Evolutionary conservation across 1,140 invertebrate genomes (phyloP).

Genomic region (Anadara kagoshimensis): DNA sequence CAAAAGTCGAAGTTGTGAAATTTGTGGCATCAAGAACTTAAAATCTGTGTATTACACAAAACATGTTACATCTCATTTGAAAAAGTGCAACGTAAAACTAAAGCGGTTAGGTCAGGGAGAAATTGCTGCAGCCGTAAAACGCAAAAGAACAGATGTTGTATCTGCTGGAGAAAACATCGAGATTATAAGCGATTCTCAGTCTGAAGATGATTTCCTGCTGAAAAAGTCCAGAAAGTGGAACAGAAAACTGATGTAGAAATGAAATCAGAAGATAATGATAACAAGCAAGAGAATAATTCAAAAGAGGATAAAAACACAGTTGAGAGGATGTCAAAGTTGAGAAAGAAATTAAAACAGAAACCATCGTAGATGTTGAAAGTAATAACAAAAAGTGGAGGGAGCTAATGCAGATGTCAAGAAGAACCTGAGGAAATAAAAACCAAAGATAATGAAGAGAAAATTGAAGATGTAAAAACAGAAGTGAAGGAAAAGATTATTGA

Average conservation of each 20-base stretch:
- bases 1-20: conserved; percentile 49
- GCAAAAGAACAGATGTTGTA: conserved; percentile 18
- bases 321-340: conserved; percentile 12
- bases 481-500: not conserved
- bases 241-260: conserved; percentile 21
- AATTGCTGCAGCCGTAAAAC: conserved; percentile 30
- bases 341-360: conserved; percentile 13
- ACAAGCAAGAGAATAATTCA: conserved; percentile 4
- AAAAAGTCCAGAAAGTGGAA: not conserved
- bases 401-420: conserved; percentile 3
- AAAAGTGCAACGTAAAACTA: conserved; percentile 53
- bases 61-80: conserved; percentile 61
- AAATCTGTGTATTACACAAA: conserved; percentile 61
- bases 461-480: conserved; percentile 4
- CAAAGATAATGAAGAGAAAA: conserved; percentile 20
- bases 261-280: conserved; percentile 17
- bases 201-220: too few relatives aligned
- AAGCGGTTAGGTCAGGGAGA: conserved; percentile 37
- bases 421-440: conserved; percentile 3
- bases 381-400: conserved; percentile 10
- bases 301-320: conserved; percentile 3
- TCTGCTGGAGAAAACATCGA: conserved; percentile 29
- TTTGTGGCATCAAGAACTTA: conserved; percentile 59
- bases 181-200: not conserved
- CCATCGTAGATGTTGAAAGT: conserved; percentile 13